These are phyloP conservation scores for Rhyacichthys aspro DNA, from an alignment of 2,797 vertebrate species.

Conservation along the genomic window DNA sequence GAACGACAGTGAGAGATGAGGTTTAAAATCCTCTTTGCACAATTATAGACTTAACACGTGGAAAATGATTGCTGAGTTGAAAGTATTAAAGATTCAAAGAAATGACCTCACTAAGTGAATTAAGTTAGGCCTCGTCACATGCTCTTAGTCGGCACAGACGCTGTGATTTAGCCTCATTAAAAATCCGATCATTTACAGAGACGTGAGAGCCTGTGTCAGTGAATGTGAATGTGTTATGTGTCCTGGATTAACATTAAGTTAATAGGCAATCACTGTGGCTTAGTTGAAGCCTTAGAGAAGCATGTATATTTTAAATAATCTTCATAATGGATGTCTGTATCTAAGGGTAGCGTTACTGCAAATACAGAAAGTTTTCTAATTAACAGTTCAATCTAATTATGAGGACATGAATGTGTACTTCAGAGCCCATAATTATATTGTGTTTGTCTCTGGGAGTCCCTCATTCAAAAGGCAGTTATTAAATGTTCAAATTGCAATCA, in stretches of 20 bases:
- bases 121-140: constrained; percentile 37
- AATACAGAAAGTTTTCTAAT: constrained; percentile 44
- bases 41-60: constrained; percentile 57
- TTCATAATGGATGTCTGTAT: constrained; percentile 26
- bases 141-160: constrained; percentile 19
- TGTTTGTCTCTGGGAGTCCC: constrained; percentile 20
- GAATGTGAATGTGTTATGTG: constrained; percentile 22
- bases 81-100: constrained; percentile 45
- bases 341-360: constrained; percentile 20
- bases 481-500: constrained; percentile 37
- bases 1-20: constrained; percentile 8
- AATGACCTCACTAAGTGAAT: constrained; percentile 50
- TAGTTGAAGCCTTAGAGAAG: constrained; percentile 48
- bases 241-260: constrained; percentile 55
- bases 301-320: constrained; percentile 41
- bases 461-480: constrained; percentile 25
- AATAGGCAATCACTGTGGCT: constrained; percentile 52
- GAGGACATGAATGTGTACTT: constrained; percentile 26
- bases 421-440: constrained; percentile 27
- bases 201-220: constrained; percentile 22
- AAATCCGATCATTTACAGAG: constrained; percentile 37
- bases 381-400: constrained; percentile 36
- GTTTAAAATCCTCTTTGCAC: constrained; percentile 44
- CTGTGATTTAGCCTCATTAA: constrained; percentile 48
- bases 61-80: constrained; percentile 52